Percentiles rank a stretch among this genome's conserved stretches.
Conservation (phyloP, 1,140 invertebrate genomes). For the Drepana arcuata region DNA sequence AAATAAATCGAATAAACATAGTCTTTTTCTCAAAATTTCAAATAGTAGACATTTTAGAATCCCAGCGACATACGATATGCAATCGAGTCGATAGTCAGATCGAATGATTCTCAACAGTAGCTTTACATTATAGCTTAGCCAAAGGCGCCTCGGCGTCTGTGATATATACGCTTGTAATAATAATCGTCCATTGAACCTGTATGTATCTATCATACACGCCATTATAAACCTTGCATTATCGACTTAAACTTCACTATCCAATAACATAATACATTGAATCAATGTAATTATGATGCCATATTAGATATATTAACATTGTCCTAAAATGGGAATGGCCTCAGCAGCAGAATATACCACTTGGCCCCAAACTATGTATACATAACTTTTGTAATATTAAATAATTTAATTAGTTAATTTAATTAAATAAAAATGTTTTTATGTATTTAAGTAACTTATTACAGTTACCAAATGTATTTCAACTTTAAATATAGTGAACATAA, state of each 20-base stretch:
- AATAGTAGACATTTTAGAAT: too few relatives aligned
- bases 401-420: too few relatives aligned
- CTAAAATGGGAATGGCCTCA: neutral
- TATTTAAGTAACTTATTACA: too few relatives aligned
- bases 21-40: too few relatives aligned
- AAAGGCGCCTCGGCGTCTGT: constrained; percentile 50
- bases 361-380: neutral
- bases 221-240: constrained; percentile 8
- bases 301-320: neutral
- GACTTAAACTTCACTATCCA: neutral
- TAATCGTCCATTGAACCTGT: constrained; percentile 61
- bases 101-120: constrained; percentile 19
- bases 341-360: neutral
- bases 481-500: too few relatives aligned
- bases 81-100: constrained; percentile 2
- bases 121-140: constrained; percentile 47
- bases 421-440: too few relatives aligned
- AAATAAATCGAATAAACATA: too few relatives aligned
- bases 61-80: too few relatives aligned
- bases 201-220: constrained; percentile 21
- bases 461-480: too few relatives aligned
- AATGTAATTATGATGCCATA: constrained; percentile 1
- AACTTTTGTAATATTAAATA: too few relatives aligned
- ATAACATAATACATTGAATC: neutral
- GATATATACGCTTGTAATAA: constrained; percentile 68